Evolutionary conservation across 2,797 vertebrate genomes (phyloP).

Genomic region (Podarcis lilfordi): DNA sequence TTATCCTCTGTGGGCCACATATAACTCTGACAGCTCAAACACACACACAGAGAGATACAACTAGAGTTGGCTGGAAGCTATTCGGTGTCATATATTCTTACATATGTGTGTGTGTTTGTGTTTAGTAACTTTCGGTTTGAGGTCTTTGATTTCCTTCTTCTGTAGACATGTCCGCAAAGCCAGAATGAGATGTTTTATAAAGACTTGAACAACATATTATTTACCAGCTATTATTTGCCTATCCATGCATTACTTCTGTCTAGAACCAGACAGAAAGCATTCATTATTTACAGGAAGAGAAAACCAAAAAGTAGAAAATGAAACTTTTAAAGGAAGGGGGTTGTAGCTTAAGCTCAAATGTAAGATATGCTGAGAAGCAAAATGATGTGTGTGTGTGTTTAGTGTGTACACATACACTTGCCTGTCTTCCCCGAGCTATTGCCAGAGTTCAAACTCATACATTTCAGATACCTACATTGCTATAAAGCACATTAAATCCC

Average conservation of each 20-base stretch:
- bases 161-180: neutral
- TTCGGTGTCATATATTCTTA: neutral
- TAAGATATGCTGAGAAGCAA: neutral
- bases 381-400: neutral
- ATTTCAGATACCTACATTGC: neutral
- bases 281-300: neutral
- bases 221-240: neutral
- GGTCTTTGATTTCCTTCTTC: slow-evolving; percentile 7
- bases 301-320: neutral
- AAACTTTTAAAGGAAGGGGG: neutral
- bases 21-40: neutral
- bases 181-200: neutral
- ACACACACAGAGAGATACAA: neutral
- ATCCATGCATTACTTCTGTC: rapidly evolving
- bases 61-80: rapidly evolving
- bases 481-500: neutral
- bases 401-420: neutral
- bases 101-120: neutral
- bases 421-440: rapidly evolving
- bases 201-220: neutral
- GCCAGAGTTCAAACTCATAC: neutral
- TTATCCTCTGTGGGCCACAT: rapidly evolving
- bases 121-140: neutral
- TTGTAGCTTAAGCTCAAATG: neutral
- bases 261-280: neutral